Evolutionary conservation across 2,113 vertebrate species (phyloP).

Genomic region (Tylochromis polylepis): DNA sequence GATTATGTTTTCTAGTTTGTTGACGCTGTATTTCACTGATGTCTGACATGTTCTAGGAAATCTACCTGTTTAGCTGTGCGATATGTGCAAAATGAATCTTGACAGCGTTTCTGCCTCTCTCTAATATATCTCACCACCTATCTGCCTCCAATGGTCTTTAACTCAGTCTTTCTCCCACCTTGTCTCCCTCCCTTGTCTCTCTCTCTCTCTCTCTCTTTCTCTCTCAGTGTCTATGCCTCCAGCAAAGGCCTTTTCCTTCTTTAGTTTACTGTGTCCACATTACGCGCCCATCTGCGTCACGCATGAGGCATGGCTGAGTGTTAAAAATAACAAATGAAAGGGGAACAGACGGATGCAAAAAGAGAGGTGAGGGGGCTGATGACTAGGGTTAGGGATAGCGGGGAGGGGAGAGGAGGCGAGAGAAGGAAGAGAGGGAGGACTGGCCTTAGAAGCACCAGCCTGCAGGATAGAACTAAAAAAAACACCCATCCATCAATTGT

Average conservation of each 20-base stretch:
- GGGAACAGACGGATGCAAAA: conserved; percentile 35
- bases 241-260: conserved; percentile 21
- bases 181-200: not conserved
- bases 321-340: conserved; percentile 76
- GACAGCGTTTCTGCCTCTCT: not conserved
- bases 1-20: not conserved
- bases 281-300: conserved; percentile 71
- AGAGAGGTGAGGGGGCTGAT: conserved; percentile 32
- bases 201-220: not conserved
- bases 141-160: not conserved
- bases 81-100: not conserved
- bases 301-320: conserved; percentile 59
- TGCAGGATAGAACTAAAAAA: not conserved
- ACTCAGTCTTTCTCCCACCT: not conserved
- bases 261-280: conserved; percentile 23
- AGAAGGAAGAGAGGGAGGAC: not conserved
- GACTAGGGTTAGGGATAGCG: conserved; percentile 13
- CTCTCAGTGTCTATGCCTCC: not conserved
- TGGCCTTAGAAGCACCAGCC: not conserved
- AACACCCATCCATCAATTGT: not conserved
- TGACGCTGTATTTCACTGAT: not conserved
- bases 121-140: not conserved
- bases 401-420: not conserved
- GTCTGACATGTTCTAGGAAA: not conserved
- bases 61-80: not conserved